phyloP scores from a whole-genome alignment of 1,140 invertebrate genomes.

The Adelges cooleyi region DNA sequence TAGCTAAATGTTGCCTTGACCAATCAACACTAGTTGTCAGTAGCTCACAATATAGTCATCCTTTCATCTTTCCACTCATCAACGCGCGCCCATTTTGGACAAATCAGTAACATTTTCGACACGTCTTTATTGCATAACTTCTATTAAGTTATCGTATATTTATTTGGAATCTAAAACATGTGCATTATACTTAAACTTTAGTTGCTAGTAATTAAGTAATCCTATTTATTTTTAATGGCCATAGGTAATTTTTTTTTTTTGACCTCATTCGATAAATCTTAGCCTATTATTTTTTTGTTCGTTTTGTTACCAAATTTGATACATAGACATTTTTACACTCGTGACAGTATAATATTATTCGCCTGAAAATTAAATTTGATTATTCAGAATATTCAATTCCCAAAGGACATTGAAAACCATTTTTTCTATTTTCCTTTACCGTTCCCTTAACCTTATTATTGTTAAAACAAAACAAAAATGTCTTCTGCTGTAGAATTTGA shows the following conservation, averaged over 20 bases:
- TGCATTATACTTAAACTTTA: constrained; percentile 3
- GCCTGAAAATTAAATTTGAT: no score
- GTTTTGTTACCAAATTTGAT: constrained; percentile 9
- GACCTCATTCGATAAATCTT: background rate
- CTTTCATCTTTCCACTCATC: background rate
- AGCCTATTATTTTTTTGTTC: background rate
- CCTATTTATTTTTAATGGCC: constrained; percentile 15
- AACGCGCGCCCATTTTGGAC: background rate
- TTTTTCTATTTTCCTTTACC: no score
- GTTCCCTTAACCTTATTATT: no score
- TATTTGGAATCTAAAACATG: constrained; percentile 10
- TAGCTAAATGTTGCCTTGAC: constrained; percentile 1
- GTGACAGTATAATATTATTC: no score
- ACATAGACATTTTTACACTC: no score
- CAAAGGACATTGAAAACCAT: no score
- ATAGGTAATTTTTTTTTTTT: constrained; percentile 3
- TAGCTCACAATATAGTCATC: constrained; percentile 12
- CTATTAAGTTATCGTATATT: constrained; percentile 8
- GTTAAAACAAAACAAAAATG: no score
- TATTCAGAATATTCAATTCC: no score
- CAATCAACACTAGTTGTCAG: background rate
- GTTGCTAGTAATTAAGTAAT: constrained; percentile 11
- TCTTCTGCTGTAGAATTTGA: no score
- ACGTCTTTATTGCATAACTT: background rate
- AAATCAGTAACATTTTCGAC: background rate